Base-by-base conservation (phyloP, 1,140 invertebrate genomes). In the Nylanderia fulva region DNA sequence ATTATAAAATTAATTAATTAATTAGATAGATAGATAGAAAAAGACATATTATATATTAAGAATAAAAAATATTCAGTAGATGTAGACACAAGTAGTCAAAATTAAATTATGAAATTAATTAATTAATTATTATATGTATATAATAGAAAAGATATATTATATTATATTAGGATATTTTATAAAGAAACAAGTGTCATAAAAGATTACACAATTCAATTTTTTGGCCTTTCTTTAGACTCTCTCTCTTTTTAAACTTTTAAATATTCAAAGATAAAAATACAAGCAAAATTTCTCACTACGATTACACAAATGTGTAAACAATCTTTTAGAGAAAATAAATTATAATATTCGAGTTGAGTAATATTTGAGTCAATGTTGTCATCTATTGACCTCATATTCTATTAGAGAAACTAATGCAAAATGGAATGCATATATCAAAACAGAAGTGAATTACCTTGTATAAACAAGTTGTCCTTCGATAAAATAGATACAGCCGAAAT, bases 241-340 rank as follows among this genome's bases (percentile, higher is more conserved):
- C n/a, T n/a, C n/a, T n/a, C n/a, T n/a, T n/a, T n/a, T 48, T 9
- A 29, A 7, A 24, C 33, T 39, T 58, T 71, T 15, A 39, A 68
- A 8, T 15, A 13, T 13, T 13, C 7, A 6, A 11, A 33, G 68
- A 68, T 15, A 45, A 29, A 72, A 18, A 71, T 58, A 33, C 36
- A n/a, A 45, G 6, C 36, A 15, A 24, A 60, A 74, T 76, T 56
- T 48, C 29, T 33, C 18, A 33, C 2, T 18, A 56, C 27, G 58
- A 77, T 68, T 86, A 84, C 66, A 72, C 76, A 86, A 91, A 88
- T 87, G 86, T 83, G 87, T n/a, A n/a, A 93, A 84, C 85, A 83
- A 85, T 75, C 87, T 90, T 90, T 90, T 77, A 92, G 93, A 92
- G 93, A 94, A 94, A 94, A 93, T 93, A 87, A 91, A 93, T 86